phyloP scores from a whole-genome alignment of 2,113 vertebrate species.

The Stigmatopora argus region DNA sequence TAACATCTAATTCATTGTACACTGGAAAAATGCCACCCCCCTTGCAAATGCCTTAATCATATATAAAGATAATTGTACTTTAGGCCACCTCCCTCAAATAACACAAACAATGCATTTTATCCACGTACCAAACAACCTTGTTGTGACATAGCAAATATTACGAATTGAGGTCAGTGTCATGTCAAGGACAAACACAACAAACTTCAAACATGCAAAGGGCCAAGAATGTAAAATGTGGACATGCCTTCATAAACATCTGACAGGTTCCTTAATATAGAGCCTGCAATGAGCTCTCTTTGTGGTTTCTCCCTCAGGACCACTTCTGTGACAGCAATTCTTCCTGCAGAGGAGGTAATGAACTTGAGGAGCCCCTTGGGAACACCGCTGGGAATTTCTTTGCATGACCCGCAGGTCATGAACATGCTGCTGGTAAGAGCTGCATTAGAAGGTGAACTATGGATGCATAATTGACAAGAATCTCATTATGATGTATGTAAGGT shows the following conservation, averaged over 20 bases:
- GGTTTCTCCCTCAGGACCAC: conserved; percentile 37
- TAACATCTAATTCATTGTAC: not conserved
- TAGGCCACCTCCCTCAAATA: conserved; percentile 6
- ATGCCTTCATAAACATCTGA: conserved; percentile 36
- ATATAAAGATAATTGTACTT: conserved; percentile 1
- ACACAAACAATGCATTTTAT: conserved; percentile 10
- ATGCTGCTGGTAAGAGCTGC: conserved; percentile 2
- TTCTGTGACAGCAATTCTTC: conserved; percentile 38
- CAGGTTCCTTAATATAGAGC: conserved; percentile 21
- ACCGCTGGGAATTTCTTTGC: conserved; percentile 26
- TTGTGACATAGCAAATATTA: conserved; percentile 19
- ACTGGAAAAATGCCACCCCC: not conserved
- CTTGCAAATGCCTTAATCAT: conserved; percentile 1
- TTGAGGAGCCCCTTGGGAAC: conserved; percentile 42
- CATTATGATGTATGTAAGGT: not conserved
- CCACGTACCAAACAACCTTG: conserved; percentile 20
- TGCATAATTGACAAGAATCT: not conserved
- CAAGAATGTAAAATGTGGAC: conserved; percentile 13
- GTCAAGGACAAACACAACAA: conserved; percentile 42
- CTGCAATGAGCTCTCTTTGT: conserved; percentile 45
- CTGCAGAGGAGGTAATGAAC: conserved; percentile 49
- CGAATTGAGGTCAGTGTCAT: conserved; percentile 25
- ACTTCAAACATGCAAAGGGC: conserved; percentile 9
- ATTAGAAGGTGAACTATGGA: conserved; percentile 4
- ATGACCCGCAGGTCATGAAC: conserved; percentile 33